phyloP scores from a whole-genome alignment of 2,797 vertebrate genomes.

The Limosa lapponica region DNA sequence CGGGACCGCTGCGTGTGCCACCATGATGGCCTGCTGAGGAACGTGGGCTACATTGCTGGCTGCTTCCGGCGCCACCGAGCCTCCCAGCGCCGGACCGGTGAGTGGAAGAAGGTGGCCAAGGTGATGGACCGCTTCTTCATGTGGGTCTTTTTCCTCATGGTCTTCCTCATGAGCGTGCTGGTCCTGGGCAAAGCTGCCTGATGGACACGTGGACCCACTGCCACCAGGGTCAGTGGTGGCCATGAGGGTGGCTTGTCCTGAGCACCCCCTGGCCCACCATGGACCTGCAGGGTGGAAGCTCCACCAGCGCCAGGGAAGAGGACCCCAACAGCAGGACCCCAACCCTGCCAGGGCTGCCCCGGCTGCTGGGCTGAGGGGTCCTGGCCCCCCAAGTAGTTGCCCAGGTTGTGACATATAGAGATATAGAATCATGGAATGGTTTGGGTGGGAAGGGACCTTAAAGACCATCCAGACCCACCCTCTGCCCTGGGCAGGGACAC shows the following conservation, averaged over 20 bases:
- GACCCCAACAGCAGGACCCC: accelerated
- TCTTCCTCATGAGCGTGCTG: constrained; percentile 89
- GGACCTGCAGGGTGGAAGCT: not conserved
- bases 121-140: constrained; percentile 94
- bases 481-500: no score
- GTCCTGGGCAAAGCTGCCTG: constrained; percentile 86
- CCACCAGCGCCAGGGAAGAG: accelerated
- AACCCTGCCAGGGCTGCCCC: accelerated
- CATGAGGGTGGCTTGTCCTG: accelerated
- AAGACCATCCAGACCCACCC: no score
- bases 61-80: constrained; percentile 84
- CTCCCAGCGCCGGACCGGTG: constrained; percentile 77
- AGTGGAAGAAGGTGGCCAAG: constrained; percentile 92
- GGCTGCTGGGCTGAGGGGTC: not conserved
- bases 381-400: no score
- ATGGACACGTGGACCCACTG: accelerated
- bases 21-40: constrained; percentile 76
- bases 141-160: constrained; percentile 93
- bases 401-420: no score
- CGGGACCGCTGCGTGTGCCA: constrained; percentile 78
- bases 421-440: no score
- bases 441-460: no score
- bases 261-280: accelerated
- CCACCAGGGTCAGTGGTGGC: accelerated
- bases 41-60: constrained; percentile 82